A percentile compares a stretch with the other conserved stretches of the same genome.
phyloP scores from a whole-genome alignment of 2,113 vertebrate genomes.

The Pyxicephalus adspersus region DNA sequence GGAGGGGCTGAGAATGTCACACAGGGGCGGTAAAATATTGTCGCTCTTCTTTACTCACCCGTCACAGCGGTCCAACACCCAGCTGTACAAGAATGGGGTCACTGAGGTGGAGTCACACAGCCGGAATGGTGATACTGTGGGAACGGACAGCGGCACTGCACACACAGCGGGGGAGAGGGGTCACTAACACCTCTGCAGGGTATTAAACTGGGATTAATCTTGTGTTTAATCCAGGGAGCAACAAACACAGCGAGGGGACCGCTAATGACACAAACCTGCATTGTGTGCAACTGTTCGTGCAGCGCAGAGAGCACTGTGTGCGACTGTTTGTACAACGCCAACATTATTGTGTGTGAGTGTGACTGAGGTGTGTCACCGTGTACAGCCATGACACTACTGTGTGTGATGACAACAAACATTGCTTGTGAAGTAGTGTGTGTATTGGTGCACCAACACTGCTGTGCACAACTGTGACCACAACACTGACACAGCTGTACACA shows the following conservation, averaged over 20 bases:
- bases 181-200: background rate
- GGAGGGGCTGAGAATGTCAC: too few species aligned
- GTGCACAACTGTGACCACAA: background rate
- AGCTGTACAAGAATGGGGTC: background rate
- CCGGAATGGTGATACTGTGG: background rate
- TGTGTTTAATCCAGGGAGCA: background rate
- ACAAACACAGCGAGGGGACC: conserved; percentile 62
- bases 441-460: background rate
- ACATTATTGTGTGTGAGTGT: too few species aligned
- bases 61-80: background rate
- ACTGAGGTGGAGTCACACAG: background rate
- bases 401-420: too few species aligned
- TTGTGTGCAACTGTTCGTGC: conserved; percentile 8
- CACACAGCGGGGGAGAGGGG: conserved; percentile 1
- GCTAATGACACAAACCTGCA: conserved; percentile 69
- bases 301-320: too few species aligned
- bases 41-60: too few species aligned
- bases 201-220: background rate
- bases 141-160: background rate
- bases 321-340: too few species aligned
- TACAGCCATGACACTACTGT: too few species aligned
- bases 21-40: too few species aligned
- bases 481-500: too few species aligned
- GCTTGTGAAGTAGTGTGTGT: background rate
- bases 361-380: too few species aligned